Evolutionary conservation across 2,113 vertebrate species (phyloP), one percentile per base, ranked within the genome.

Genomic region (Alaudala cheleensis): DNA sequence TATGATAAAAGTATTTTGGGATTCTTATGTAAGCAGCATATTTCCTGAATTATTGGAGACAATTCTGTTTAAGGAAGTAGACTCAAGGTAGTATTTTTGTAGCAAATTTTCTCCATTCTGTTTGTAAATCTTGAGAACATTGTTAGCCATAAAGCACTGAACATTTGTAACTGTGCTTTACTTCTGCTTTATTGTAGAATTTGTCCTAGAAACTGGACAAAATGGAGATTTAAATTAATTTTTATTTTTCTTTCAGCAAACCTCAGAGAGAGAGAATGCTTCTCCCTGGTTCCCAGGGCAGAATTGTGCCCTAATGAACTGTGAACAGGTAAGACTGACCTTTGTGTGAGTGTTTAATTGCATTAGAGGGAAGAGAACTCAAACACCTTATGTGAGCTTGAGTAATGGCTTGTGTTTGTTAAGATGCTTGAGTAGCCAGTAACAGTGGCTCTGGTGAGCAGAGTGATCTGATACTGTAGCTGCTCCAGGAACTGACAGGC

Each of bases 301-400:
- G 91, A 96, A 76, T 0, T 96, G 88, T 77, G 67, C 86, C 40
- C 86, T 94, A 2, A 67, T 81, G 67, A 95, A 76, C 71, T 66
- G 50, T 45, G 95, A 97, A 65, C 96, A 97, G 97, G 97, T 98
- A 93, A 77, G 91, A 49, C 34, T 23, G n/a, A 44, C 62, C 56
- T 45, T 23, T 64, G 21, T 50, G 16, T 54, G 26, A 29, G 19
- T 10, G 21, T 73, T 69, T 69, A 40, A 34, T 79, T 85, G 39
- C 20, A 16, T 40, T 51, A 65, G 44, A 58, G 69, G 29, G 28
- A 58, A 49, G 67, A 57, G 58, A 85, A 51, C 62, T 58, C 9
- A 2, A 31, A 34, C 51, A 60, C 1, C 6, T 4, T 15, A 23
- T 2, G 6, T 80, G 65, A 70, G 29, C 61, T 24, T 23, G 53